Evolutionary conservation across 2,113 vertebrate species (phyloP).

Genomic region (Nanorana parkeri): DNA sequence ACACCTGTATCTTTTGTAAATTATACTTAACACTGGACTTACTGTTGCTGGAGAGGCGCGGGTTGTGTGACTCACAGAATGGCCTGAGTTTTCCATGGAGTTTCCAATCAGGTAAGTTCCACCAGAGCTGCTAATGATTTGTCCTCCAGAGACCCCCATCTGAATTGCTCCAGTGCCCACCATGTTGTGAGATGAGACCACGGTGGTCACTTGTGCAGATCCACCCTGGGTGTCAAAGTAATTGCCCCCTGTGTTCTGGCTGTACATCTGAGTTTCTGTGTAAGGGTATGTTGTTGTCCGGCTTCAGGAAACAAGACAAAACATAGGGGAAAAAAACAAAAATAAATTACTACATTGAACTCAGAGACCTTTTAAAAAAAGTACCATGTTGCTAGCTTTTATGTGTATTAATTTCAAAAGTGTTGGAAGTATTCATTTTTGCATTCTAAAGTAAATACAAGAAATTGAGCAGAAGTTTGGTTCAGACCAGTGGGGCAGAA

Average conservation of each 20-base stretch:
- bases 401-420: no score
- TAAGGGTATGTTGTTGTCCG: constrained; percentile 86
- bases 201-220: constrained; percentile 82
- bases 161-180: constrained; percentile 83
- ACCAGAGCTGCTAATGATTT: constrained; percentile 83
- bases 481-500: no score
- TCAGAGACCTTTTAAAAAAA: no score
- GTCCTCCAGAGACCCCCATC: constrained; percentile 83
- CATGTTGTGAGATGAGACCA: constrained; percentile 84
- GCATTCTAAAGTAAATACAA: no score
- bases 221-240: constrained; percentile 85
- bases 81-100: constrained; percentile 84
- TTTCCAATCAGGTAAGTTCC: constrained; percentile 83
- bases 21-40: constrained; percentile 68
- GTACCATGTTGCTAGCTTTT: no score
- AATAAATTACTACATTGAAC: neutral
- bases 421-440: no score
- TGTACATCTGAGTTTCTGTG: constrained; percentile 85
- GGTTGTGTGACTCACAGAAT: constrained; percentile 81
- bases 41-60: constrained; percentile 83
- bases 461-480: no score
- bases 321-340: neutral
- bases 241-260: constrained; percentile 83
- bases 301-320: constrained; percentile 67
- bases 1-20: constrained; percentile 50